Evolutionary conservation across 2,888 invertebrate genomes (phyloP).

Genomic region (Pogonocherus hispidulus): DNA sequence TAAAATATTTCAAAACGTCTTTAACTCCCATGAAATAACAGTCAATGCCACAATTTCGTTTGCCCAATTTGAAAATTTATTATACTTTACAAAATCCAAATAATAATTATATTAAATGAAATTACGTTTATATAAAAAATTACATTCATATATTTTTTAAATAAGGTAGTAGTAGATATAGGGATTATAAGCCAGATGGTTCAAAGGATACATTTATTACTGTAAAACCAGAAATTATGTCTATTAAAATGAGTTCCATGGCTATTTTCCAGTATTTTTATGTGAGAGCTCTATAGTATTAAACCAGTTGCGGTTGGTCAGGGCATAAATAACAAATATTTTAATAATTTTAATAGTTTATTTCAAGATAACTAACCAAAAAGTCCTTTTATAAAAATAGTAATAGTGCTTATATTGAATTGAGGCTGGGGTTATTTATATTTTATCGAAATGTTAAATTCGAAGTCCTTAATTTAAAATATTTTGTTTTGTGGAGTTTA

Average conservation of each 20-base stretch:
- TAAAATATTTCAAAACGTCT: constrained; percentile 1
- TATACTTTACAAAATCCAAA: background rate
- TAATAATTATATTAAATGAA: constrained; percentile 16
- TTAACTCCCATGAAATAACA: constrained; percentile 7
- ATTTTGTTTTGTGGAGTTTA: no score
- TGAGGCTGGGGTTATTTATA: no score
- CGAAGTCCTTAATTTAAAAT: no score
- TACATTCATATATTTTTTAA: background rate
- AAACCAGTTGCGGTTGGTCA: constrained; percentile 9
- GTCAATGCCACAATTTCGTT: background rate
- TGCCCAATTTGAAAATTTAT: constrained; percentile 13
- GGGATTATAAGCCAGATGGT: constrained; percentile 45
- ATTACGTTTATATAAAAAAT: constrained; percentile 9
- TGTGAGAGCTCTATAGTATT: constrained; percentile 5
- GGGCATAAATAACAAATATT: background rate
- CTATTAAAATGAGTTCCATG: constrained; percentile 45
- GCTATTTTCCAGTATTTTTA: constrained; percentile 41
- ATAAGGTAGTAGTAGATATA: constrained; percentile 18
- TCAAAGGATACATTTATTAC: constrained; percentile 45
- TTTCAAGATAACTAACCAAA: background rate
- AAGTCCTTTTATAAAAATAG: no score
- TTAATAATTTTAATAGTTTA: background rate
- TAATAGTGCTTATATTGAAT: no score
- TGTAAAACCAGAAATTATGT: constrained; percentile 48
- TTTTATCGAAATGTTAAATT: no score